A percentile compares a stretch with the other conserved stretches of the same genome.
Conservation (phyloP, 2,113 vertebrate species). For the Crotalus horridus region DNA sequence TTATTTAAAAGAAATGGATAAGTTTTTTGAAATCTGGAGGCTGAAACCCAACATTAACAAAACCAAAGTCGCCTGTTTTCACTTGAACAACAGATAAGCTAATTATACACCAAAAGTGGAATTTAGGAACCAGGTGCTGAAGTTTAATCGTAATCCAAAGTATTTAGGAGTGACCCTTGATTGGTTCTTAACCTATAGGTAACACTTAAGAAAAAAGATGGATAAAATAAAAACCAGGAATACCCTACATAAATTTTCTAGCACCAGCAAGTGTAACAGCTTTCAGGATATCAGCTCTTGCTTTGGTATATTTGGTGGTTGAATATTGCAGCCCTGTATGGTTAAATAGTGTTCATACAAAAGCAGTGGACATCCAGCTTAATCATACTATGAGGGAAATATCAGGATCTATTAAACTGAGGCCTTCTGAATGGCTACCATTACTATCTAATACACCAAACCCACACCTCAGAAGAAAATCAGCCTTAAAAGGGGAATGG, state of each 20-base stretch:
- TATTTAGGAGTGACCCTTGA: neutral
- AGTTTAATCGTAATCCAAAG: neutral
- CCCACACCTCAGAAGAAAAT: neutral
- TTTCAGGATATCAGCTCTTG: too few relatives aligned
- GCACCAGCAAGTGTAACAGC: too few relatives aligned
- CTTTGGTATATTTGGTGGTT: too few relatives aligned
- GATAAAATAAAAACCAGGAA: too few relatives aligned
- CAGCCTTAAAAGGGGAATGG: neutral
- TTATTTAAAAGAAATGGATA: neutral
- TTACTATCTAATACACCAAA: neutral
- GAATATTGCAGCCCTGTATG: too few relatives aligned
- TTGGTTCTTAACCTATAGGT: neutral
- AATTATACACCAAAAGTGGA: neutral
- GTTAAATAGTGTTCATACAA: too few relatives aligned
- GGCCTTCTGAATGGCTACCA: too few relatives aligned
- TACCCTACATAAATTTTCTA: too few relatives aligned
- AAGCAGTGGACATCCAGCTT: too few relatives aligned
- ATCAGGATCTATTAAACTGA: too few relatives aligned
- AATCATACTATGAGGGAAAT: too few relatives aligned
- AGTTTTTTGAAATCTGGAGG: neutral
- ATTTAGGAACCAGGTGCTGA: neutral
- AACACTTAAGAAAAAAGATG: neutral
- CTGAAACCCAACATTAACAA: neutral
- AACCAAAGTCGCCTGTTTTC: neutral
- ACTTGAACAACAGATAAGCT: neutral